Evolutionary conservation across 1,140 invertebrate genomes (phyloP), one percentile per base, ranked within the genome.

Genomic region (Coboldia fuscipes): DNA sequence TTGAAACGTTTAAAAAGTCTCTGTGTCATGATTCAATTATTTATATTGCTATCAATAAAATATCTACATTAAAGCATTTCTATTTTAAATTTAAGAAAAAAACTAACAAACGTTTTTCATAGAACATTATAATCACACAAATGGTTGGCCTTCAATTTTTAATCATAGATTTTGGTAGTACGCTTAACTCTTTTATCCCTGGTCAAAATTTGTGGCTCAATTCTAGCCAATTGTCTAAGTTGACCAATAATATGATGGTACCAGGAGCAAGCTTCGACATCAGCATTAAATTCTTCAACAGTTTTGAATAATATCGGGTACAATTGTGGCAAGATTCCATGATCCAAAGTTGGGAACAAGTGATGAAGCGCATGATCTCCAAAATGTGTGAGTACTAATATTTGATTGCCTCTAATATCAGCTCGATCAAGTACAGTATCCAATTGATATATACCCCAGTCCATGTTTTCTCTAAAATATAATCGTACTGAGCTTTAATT

Each of bases 301-400:
- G 72, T 75, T 42, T 79, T 48, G 12, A 69, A 42, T 20, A 82
- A 66, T 9, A 69, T 51, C 0, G 70, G 67, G 42, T 72, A 61
- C 9, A 83, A 57, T n/a, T 67, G 50, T 2, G 63, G 56, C 15
- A 86, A 51, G 32, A 72, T 65, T 0, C 65, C 68, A 43, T 84
- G 79, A 46, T 85, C 81, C 12, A 86, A 44, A 0, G 78, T 80
- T 1, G 82, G 82, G 41, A 86, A 70, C 1, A 88, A 55, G 58
- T 86, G 82, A 47, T 88, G 82, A 1, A 85, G 53, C 1, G 59
- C 57, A 48, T 88, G 83, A 23, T 75, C 69, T 7, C 81, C 82
- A 41, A 80, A 86, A 39, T 68, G 64, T 0, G 70, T 73, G 18
- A 83, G 42, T 1, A 66, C 65, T 21, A 78, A 51, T 41, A 80